These are phyloP conservation scores for Erythrocercus mccallii DNA, from an alignment of 2,113 vertebrate genomes.

Conservation along the genomic window DNA sequence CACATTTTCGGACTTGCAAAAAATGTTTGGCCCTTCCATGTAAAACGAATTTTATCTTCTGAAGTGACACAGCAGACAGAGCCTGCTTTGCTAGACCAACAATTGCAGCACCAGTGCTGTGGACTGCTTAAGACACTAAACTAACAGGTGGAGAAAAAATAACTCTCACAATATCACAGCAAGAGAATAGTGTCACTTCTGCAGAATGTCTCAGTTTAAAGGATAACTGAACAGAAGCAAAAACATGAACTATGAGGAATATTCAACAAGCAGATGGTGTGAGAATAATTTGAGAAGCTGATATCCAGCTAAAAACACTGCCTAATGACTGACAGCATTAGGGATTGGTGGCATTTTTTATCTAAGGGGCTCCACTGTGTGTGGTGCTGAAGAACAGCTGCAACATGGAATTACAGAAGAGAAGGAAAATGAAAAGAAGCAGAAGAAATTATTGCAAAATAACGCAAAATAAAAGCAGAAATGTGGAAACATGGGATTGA, in stretches of 20 bases:
- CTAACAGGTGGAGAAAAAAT: not conserved
- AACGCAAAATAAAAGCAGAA: slow-evolving; percentile 24
- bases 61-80: not conserved
- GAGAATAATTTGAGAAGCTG: slow-evolving; percentile 55
- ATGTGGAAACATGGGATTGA: slow-evolving; percentile 30
- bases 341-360: not conserved
- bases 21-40: not conserved
- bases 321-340: not conserved
- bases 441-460: slow-evolving; percentile 40
- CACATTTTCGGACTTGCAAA: not conserved
- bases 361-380: not conserved
- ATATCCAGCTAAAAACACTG: slow-evolving; percentile 42
- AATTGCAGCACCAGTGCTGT: not conserved
- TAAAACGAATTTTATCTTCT: not conserved
- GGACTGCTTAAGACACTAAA: not conserved
- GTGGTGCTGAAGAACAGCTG: not conserved
- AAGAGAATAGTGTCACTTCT: not conserved
- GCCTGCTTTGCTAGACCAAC: not conserved
- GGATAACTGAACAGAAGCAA: slow-evolving; percentile 35
- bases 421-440: not conserved
- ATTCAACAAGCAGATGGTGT: slow-evolving; percentile 64
- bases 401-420: not conserved
- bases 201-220: slow-evolving; percentile 31
- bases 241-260: slow-evolving; percentile 50
- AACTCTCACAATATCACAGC: not conserved